A percentile compares a stretch with the other conserved stretches of the same genome.
phyloP scores from a whole-genome alignment of 2,797 vertebrate genomes.

The Menidia menidia region DNA sequence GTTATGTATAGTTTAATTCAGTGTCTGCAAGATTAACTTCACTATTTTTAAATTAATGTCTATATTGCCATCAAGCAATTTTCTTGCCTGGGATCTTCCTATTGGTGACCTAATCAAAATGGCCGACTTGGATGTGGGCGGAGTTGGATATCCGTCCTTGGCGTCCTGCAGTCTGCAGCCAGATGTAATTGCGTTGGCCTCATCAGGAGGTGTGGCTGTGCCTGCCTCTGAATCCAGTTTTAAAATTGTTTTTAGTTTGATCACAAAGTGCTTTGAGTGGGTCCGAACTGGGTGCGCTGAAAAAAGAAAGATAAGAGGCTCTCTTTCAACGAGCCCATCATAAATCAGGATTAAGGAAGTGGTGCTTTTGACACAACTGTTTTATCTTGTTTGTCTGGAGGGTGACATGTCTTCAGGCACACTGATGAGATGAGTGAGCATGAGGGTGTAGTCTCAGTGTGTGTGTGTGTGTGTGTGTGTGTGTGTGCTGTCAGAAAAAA shows the following conservation, averaged over 20 bases:
- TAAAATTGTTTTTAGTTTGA: constrained; percentile 1
- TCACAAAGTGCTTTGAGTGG: background rate
- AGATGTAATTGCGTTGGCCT: background rate
- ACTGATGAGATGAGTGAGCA: constrained; percentile 45
- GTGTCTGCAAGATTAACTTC: too few species aligned
- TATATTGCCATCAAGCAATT: too few species aligned
- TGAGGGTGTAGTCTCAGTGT: constrained; percentile 16
- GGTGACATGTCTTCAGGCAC: constrained; percentile 46
- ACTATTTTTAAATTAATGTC: too few species aligned
- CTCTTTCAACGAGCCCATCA: constrained; percentile 46
- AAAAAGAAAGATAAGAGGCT: background rate
- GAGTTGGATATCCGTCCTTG: constrained; percentile 20
- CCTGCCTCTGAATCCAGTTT: background rate
- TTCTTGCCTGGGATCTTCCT: too few species aligned
- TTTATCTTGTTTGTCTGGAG: constrained; percentile 52
- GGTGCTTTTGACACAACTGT: constrained; percentile 49
- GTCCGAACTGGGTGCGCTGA: background rate
- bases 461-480: constrained; percentile 7
- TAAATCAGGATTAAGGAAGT: constrained; percentile 61
- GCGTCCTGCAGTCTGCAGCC: too few species aligned
- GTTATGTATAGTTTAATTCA: too few species aligned
- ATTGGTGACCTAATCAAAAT: too few species aligned
- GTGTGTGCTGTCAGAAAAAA: constrained; percentile 23
- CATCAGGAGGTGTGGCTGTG: constrained; percentile 2
- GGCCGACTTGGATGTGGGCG: too few species aligned